Conservation (phyloP, 2,888 invertebrate species). For the Lycaena phlaeas region DNA sequence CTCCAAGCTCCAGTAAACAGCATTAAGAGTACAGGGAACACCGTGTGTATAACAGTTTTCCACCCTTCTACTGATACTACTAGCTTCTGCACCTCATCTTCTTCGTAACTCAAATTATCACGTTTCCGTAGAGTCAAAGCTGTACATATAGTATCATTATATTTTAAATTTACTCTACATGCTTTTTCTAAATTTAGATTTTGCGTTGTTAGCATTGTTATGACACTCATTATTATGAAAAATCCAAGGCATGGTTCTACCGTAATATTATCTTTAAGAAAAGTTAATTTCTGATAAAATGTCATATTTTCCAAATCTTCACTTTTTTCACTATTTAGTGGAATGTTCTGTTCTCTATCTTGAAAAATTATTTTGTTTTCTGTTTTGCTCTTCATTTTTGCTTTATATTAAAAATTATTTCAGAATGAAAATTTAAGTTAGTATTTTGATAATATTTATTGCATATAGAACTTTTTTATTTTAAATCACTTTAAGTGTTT, state of each 20-base stretch:
- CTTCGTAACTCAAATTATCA: constrained; percentile 75
- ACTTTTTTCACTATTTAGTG: not conserved
- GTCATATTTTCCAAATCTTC: not conserved
- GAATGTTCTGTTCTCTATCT: not conserved
- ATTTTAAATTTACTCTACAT: constrained; percentile 83
- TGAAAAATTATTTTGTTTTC: too few relatives aligned
- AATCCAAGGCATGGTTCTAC: constrained; percentile 24
- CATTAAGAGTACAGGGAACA: constrained; percentile 17
- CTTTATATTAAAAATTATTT: too few relatives aligned
- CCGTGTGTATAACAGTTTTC: constrained; percentile 67
- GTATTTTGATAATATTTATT: too few relatives aligned
- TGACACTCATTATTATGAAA: constrained; percentile 76
- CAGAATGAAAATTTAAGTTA: too few relatives aligned
- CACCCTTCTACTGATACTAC: constrained; percentile 69
- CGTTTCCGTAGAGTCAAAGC: constrained; percentile 79
- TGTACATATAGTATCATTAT: constrained; percentile 78
- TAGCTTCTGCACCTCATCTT: constrained; percentile 73
- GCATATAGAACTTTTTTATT: too few relatives aligned
- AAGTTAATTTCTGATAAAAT: not conserved
- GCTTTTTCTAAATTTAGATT: constrained; percentile 89
- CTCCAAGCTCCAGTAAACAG: constrained; percentile 76
- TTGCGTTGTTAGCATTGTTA: constrained; percentile 82
- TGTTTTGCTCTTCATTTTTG: too few relatives aligned
- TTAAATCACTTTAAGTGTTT: too few relatives aligned
- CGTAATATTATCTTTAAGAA: not conserved